Percentiles rank a stretch among this genome's conserved stretches.
Evolutionary conservation across 2,888 invertebrate species (phyloP).

Genomic region (Tetragonisca angustula): DNA sequence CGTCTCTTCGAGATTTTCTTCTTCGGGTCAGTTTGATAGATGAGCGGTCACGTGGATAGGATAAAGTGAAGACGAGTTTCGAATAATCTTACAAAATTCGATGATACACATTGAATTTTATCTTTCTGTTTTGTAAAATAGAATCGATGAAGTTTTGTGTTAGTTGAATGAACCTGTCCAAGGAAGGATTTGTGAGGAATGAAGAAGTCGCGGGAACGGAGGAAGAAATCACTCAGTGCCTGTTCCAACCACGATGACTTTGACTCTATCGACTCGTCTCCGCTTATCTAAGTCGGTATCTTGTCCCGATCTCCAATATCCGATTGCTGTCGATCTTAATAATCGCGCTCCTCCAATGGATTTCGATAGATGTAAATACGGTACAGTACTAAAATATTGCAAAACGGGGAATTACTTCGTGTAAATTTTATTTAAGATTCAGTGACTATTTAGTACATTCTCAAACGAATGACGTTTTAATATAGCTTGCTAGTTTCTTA

Average conservation of each 20-base stretch:
- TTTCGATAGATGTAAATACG: background rate
- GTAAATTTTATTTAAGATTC: background rate
- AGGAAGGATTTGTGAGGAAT: slow-evolving; percentile 37
- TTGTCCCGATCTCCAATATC: slow-evolving; percentile 42
- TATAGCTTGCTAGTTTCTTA: background rate
- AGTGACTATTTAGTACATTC: slow-evolving; percentile 12
- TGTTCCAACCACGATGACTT: slow-evolving; percentile 67
- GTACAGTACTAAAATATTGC: too few species aligned
- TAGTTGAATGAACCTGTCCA: slow-evolving; percentile 54
- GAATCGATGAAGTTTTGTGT: background rate
- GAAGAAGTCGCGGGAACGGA: slow-evolving; percentile 52
- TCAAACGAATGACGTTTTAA: slow-evolving; percentile 12
- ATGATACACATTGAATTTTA: background rate
- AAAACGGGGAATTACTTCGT: too few species aligned
- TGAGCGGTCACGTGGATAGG: too few species aligned
- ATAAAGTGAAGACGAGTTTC: too few species aligned
- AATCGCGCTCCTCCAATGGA: background rate
- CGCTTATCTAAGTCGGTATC: slow-evolving; percentile 63
- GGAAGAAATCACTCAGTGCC: slow-evolving; percentile 64
- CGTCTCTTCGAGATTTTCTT: too few species aligned
- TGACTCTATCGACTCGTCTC: slow-evolving; percentile 63
- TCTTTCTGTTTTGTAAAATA: background rate
- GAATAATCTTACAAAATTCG: background rate
- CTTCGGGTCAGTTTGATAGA: too few species aligned
- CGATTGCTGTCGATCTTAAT: slow-evolving; percentile 46